Evolutionary conservation across 2,797 vertebrate genomes (phyloP).

Genomic region (Chiloscyllium punctatum): DNA sequence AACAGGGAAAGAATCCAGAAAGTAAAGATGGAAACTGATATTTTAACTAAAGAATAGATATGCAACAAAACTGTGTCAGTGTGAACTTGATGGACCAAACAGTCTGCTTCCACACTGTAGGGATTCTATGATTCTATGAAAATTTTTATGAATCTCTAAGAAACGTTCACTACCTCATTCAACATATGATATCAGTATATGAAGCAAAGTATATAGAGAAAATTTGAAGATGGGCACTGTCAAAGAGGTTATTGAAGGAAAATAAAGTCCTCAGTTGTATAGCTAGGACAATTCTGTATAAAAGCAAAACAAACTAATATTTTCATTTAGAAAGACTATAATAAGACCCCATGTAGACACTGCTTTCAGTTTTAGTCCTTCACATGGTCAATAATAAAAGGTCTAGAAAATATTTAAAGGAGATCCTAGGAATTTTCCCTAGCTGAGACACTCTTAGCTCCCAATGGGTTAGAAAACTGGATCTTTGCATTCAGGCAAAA

Average conservation of each 20-base stretch:
- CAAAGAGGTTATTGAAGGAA: background rate
- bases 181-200: too few species aligned
- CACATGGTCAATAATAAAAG: background rate
- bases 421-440: background rate
- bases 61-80: too few species aligned
- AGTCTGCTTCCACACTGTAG: too few species aligned
- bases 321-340: background rate
- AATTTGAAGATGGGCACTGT: background rate
- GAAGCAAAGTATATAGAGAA: too few species aligned
- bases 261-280: background rate
- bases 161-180: too few species aligned
- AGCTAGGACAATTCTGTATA: background rate
- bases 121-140: too few species aligned
- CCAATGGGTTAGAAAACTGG: background rate
- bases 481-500: background rate
- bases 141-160: too few species aligned
- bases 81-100: too few species aligned
- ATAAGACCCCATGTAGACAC: background rate
- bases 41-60: too few species aligned
- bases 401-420: background rate
- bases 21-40: too few species aligned
- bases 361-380: background rate
- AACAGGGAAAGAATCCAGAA: too few species aligned
- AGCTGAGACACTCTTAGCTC: background rate
- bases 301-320: background rate